These are phyloP conservation scores for Pseudopipra pipra DNA, from an alignment of 2,113 vertebrate genomes.

Conservation along the genomic window DNA sequence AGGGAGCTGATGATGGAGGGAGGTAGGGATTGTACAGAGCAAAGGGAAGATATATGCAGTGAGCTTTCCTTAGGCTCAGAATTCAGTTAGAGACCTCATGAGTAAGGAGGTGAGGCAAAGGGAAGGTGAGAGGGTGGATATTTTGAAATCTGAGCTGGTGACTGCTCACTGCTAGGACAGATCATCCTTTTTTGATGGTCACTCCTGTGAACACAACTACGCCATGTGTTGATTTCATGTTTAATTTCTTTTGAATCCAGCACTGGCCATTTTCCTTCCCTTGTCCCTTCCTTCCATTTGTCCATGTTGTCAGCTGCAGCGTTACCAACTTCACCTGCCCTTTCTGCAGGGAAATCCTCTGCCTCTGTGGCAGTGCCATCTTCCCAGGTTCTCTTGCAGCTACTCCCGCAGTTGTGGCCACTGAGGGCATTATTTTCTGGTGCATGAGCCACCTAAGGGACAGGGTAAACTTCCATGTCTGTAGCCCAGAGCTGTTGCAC, in stretches of 20 bases:
- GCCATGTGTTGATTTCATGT: background rate
- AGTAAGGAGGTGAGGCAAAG: background rate
- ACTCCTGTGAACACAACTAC: background rate
- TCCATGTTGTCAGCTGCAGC: rapidly evolving
- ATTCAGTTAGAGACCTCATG: background rate
- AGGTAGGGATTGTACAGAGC: background rate
- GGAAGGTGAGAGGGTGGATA: background rate
- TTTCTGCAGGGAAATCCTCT: background rate
- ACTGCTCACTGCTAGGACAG: background rate
- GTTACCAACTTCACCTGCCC: background rate
- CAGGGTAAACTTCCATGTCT: background rate
- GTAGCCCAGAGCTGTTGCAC: rapidly evolving
- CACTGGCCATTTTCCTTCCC: background rate
- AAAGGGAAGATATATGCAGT: background rate
- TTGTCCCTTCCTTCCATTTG: background rate
- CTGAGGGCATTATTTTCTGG: background rate
- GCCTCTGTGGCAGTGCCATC: background rate
- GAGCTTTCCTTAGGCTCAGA: background rate
- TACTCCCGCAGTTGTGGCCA: background rate
- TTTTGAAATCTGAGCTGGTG: background rate
- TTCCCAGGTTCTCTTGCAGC: background rate
- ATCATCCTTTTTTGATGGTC: background rate
- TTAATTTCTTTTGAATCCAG: background rate
- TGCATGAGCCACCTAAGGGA: background rate
- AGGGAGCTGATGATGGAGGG: background rate